phyloP scores from a whole-genome alignment of 2,797 vertebrate species.

The Ctenochaetus hawaiiensis region DNA sequence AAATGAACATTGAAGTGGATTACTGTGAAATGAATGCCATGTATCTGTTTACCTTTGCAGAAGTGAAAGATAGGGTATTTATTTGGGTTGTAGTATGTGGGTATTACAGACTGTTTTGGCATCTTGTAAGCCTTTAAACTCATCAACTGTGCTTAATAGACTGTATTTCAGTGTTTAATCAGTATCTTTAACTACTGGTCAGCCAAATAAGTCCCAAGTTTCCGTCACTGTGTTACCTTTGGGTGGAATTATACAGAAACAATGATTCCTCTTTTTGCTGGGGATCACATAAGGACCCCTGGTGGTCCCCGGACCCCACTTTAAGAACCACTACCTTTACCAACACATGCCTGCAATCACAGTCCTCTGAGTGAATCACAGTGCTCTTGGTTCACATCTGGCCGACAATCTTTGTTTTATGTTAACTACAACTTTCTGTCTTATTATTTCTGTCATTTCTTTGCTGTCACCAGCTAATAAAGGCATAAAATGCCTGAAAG shows the following conservation, averaged over 20 bases:
- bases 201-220: too few relatives aligned
- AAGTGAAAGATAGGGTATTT: neutral
- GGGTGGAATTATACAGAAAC: too few relatives aligned
- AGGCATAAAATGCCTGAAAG: neutral
- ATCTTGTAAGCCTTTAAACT: neutral
- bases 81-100: neutral
- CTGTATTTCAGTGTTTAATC: neutral
- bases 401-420: neutral
- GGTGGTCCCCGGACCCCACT: too few relatives aligned
- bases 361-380: neutral
- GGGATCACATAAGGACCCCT: too few relatives aligned
- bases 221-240: too few relatives aligned
- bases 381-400: neutral
- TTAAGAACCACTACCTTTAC: too few relatives aligned
- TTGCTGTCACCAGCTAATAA: neutral
- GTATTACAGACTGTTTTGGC: neutral
- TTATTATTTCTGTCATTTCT: neutral
- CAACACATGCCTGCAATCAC: neutral
- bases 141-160: neutral
- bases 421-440: neutral
- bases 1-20: neutral
- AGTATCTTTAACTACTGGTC: too few relatives aligned
- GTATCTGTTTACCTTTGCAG: neutral
- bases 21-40: neutral
- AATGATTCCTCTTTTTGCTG: too few relatives aligned